Base-by-base conservation (phyloP, 1,140 invertebrate species). In the Drosophila subobscura region DNA sequence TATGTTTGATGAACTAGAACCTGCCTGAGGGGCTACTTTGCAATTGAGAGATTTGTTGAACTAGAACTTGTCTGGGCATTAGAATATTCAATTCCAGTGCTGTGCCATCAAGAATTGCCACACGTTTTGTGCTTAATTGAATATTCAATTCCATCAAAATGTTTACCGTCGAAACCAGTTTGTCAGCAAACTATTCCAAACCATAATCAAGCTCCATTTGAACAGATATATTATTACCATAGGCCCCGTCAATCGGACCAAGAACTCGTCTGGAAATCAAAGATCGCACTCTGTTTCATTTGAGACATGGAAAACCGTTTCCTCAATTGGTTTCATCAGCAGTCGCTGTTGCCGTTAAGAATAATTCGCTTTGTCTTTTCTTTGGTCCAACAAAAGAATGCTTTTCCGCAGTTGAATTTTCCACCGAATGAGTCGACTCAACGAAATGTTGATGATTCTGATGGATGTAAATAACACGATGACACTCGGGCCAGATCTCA, bases 391-490 rank as follows among this genome's bases (percentile, higher is more conserved):
- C 47, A 76, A 76, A 73, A 60, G 41, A 81, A 78, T 60, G 58
- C 44, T 72, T 75, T 77, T 83, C 75, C 74, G 56, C 64, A 67
- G 56, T 56, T 47, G 42, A 47, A 25, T 55, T 67, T 61, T 58
- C 57, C 14, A 10, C 16, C 45, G 41, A 56, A 63, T 51, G 8
- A 37, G 12, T 25, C 51, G 20, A 66, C 44, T 40, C 51, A 57
- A 55, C 25, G 66, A 59, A 83, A 83, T 77, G 60, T 71, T 84
- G 71, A 71, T 78, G 74, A 75, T 71, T 47, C 37, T 23, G 49
- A 51, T 67, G 78, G 52, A 58, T 81, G 78, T 77, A 83, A 83
- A 81, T 83, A 83, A 75, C 57, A 51, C 58, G 58, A 81, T 81
- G 79, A 77, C 79, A 77, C 53, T 45, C 49, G 23, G 47, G 33